Conservation (phyloP, 2,797 vertebrate genomes). For the Podarcis lilfordi region DNA sequence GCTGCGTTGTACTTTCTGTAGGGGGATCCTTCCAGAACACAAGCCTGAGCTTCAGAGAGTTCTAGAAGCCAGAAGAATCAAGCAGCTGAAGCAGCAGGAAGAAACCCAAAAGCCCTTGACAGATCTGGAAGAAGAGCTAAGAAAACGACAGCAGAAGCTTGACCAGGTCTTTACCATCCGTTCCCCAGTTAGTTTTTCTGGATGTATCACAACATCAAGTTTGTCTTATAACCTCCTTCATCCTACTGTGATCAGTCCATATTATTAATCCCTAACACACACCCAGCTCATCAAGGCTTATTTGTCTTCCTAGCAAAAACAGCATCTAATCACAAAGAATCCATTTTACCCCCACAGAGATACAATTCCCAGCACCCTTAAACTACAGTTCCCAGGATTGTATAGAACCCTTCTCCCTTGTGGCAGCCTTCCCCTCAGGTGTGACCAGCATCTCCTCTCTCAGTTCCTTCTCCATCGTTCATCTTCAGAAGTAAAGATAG, state of each 20-base stretch:
- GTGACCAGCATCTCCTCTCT: too few species aligned
- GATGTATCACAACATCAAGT: background rate
- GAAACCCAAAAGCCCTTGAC: slow-evolving; percentile 74
- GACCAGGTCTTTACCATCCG: slow-evolving; percentile 32
- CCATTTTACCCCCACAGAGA: too few species aligned
- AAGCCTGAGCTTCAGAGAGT: slow-evolving; percentile 81
- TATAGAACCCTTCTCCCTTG: too few species aligned
- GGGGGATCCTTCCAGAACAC: slow-evolving; percentile 80
- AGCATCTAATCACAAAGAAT: background rate
- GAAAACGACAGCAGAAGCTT: slow-evolving; percentile 80
- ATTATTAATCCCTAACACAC: background rate
- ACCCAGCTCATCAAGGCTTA: background rate
- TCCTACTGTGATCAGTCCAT: accelerated
- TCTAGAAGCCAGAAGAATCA: slow-evolving; percentile 78
- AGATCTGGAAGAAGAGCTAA: slow-evolving; percentile 83
- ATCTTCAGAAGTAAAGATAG: too few species aligned
- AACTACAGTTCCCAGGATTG: too few species aligned
- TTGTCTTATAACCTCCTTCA: background rate
- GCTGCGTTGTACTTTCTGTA: slow-evolving; percentile 38
- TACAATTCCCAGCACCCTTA: too few species aligned
- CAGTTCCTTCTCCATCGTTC: too few species aligned
- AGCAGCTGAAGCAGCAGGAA: slow-evolving; percentile 79
- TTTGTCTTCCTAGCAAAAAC: background rate
- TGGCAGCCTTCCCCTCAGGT: too few species aligned
- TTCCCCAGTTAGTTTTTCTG: background rate